Conservation (phyloP, 2,797 vertebrate species). For the Macroramphosus scolopax region DNA sequence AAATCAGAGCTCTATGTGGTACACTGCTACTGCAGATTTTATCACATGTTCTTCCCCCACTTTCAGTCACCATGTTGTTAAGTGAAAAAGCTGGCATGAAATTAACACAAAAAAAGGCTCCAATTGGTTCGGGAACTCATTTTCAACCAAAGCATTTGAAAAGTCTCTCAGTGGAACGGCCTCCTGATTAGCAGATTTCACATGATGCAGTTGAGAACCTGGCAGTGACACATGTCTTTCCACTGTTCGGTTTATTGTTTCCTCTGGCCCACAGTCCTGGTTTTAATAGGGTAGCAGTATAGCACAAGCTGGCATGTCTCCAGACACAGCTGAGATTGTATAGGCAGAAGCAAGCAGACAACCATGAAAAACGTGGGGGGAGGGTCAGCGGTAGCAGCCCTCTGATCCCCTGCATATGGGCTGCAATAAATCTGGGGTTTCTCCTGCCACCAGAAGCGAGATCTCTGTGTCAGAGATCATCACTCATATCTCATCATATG, state of each 20-base stretch:
- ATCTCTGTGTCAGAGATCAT: constrained; percentile 54
- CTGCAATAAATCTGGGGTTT: constrained; percentile 29
- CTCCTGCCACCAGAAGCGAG: constrained; percentile 32
- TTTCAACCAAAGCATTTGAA: background rate
- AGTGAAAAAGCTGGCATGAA: no score
- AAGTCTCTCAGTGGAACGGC: constrained; percentile 3
- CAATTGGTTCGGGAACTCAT: background rate
- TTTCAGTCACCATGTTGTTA: no score
- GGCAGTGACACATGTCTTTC: constrained; percentile 1
- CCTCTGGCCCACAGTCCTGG: constrained; percentile 18
- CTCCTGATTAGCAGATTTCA: constrained; percentile 25
- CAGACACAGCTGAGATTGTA: constrained; percentile 73
- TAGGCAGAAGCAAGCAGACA: constrained; percentile 61
- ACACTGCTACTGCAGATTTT: no score
- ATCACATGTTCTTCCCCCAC: no score
- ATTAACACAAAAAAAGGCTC: no score
- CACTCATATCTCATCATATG: constrained; percentile 46
- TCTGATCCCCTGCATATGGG: constrained; percentile 39
- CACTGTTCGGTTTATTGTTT: constrained; percentile 10
- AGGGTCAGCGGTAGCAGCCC: constrained; percentile 38
- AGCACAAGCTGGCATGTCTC: constrained; percentile 60
- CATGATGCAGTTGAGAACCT: constrained; percentile 14
- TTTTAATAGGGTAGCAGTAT: constrained; percentile 37
- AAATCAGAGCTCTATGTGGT: no score
- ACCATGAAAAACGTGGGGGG: constrained; percentile 72